Evolutionary conservation across 2,113 vertebrate genomes (phyloP), one percentile per base, ranked within the genome.

Genomic region (Atrichornis clamosus): DNA sequence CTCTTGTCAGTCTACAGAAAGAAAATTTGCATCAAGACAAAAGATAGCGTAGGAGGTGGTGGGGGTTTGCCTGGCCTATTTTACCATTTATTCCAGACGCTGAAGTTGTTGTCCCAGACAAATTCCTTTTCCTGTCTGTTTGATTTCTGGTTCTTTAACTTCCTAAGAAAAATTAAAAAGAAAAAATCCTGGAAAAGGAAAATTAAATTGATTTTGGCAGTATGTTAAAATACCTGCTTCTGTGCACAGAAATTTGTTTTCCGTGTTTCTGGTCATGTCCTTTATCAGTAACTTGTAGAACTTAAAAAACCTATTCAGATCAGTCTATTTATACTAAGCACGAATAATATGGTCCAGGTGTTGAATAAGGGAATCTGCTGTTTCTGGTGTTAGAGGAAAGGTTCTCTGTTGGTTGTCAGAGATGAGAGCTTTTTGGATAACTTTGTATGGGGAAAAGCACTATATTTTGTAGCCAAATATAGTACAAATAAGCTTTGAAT

Each of bases 51-150:
- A 41, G 91, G 90, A 96, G 88, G 59, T 82, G 69, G 44, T 23
- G 47, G 44, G 76, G 53, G 26, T 82, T 96, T 92, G 75, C 75
- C 63, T 93, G 93, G 52, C 82, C 82, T 94, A 44, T 88, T 95
- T 94, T 91, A 64, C 59, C 37, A 6, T 80, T 91, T 86, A 37
- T 94, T 96, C 90, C 90, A 96, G 92, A 90, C 3, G 0, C 47
- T 90, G 65, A 39, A 80, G 27, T 55, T 78, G 86, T 86, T 93
- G 89, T 92, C 68, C 35, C 75, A 97, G 95, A 90, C 82, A 92
- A 58, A 97, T 80, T 74, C 72, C 47, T 90, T 70, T 97, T 93
- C 85, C 75, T 96, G 75, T 90, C 74, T 94, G 2, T 80, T 78
- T 90, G 65, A 69, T 70, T 96, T 79, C 44, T 70, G 58, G 22